Evolutionary conservation across 2,888 invertebrate species (phyloP).

Genomic region (Theristus sp.): DNA sequence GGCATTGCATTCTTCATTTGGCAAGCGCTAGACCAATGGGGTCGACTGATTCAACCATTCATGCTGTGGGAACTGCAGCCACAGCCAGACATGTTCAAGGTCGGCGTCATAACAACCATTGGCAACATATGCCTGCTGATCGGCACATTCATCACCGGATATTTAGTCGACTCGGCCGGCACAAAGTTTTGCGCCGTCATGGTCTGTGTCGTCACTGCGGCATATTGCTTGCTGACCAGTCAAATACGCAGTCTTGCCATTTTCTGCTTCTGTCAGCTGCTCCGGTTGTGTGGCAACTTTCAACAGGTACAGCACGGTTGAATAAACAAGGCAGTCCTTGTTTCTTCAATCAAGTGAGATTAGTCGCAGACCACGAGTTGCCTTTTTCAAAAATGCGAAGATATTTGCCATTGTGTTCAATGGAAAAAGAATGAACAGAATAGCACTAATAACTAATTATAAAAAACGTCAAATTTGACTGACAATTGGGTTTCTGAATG

Average conservation of each 20-base stretch:
- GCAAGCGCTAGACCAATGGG: constrained; percentile 20
- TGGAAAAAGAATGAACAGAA: too few relatives aligned
- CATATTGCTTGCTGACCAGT: constrained; percentile 10
- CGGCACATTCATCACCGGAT: constrained; percentile 18
- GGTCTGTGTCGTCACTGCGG: neutral
- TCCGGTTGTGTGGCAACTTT: constrained; percentile 16
- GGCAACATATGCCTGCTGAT: constrained; percentile 13
- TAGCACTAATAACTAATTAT: too few relatives aligned
- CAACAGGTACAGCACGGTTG: constrained; percentile 6
- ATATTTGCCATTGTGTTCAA: too few relatives aligned
- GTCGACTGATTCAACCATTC: constrained; percentile 17
- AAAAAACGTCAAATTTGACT: too few relatives aligned
- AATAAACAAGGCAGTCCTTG: too few relatives aligned
- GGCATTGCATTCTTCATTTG: constrained; percentile 14
- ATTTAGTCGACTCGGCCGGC: constrained; percentile 6
- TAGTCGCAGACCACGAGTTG: too few relatives aligned
- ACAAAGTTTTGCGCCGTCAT: neutral
- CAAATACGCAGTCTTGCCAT: constrained; percentile 9
- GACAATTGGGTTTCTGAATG: too few relatives aligned
- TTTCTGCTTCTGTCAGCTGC: constrained; percentile 12
- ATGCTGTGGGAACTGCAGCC: constrained; percentile 18
- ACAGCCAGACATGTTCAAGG: constrained; percentile 11
- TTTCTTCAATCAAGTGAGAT: too few relatives aligned
- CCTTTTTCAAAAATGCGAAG: too few relatives aligned
- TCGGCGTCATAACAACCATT: constrained; percentile 13